Base-by-base conservation (phyloP, 2,113 vertebrate species). In the Centropus unirufus region DNA sequence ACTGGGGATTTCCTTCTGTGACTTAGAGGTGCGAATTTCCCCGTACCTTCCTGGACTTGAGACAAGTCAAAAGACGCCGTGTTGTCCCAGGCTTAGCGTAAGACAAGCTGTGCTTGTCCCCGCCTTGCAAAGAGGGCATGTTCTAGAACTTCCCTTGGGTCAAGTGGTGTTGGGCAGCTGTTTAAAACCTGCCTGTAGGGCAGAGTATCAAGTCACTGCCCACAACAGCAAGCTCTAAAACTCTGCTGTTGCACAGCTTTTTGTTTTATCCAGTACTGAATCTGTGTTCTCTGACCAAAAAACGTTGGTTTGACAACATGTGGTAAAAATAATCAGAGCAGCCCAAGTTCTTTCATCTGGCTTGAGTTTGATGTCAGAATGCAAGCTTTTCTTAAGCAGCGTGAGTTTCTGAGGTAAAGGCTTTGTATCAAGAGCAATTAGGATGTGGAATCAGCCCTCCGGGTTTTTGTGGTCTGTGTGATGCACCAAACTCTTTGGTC, bases 281-380 rank as follows among this genome's bases (percentile, higher is more conserved):
- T 75, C 59, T 92, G 2, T 89, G 87, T 81, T 92, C 76, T 86
- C 83, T 36, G 27, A 86, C 64, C 49, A 93, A 90, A 87, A 63
- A 83, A 69, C 19, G 17, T 74, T 92, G 39, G 90, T 94, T 74
- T 86, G 63, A 72, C 52, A 57, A 40, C 67, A 58, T 93, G 73
- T 70, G 86, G 80, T 76, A 69, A 72, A 94, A 94, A 61, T 81
- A 92, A 74, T 24, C 36, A 26, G 57, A 63, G 27, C 14, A 3
- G 6, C 40, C 47, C 26, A 47, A 59, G 5, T 62, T 90, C 42
- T 88, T 86, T 67, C 9, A 12, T 42, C 14, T 69, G 67, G 42
- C 51, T 86, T 4, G 2, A 10, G 44, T 67, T 55, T 82, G 63
- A 34, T 74, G 64, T 84, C 67, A 76, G 67, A 68, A 83, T 63